phyloP scores from a whole-genome alignment of 2,797 vertebrate species.

The Carcharodon carcharias region DNA sequence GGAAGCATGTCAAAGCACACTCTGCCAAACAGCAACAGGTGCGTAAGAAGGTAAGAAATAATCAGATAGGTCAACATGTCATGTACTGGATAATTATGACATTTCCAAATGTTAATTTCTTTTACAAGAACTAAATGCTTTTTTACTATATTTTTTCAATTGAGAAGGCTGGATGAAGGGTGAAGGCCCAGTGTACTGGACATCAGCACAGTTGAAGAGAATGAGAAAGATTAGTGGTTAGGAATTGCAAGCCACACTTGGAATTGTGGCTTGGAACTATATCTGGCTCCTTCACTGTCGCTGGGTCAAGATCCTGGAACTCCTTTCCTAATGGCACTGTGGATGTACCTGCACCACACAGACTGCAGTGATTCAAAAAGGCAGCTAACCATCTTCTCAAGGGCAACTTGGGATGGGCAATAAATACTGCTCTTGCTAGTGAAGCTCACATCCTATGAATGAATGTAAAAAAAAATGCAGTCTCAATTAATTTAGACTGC shows the following conservation, averaged over 20 bases:
- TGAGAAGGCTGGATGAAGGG: neutral
- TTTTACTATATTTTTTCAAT: neutral
- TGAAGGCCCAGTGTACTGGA: neutral
- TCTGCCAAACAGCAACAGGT: constrained; percentile 94
- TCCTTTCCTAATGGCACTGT: neutral
- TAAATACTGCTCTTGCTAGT: neutral
- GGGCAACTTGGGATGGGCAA: neutral
- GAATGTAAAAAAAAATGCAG: neutral
- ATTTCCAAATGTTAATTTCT: neutral
- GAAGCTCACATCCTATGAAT: neutral
- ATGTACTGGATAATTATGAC: neutral
- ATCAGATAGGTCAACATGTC: neutral
- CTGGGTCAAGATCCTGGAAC: neutral
- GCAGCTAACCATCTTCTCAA: neutral
- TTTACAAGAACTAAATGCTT: neutral
- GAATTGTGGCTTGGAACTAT: neutral
- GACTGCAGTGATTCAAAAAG: neutral
- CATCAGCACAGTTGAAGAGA: neutral
- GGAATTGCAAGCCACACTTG: neutral
- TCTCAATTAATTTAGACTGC: neutral
- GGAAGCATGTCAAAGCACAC: constrained; percentile 97
- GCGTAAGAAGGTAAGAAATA: constrained; percentile 83
- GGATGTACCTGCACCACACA: neutral
- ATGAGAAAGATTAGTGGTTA: neutral
- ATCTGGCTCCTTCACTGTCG: neutral